A percentile compares a stretch with the other conserved stretches of the same genome.
Conservation (phyloP, 1,140 invertebrate genomes). For the Cotesia chilonis region DNA sequence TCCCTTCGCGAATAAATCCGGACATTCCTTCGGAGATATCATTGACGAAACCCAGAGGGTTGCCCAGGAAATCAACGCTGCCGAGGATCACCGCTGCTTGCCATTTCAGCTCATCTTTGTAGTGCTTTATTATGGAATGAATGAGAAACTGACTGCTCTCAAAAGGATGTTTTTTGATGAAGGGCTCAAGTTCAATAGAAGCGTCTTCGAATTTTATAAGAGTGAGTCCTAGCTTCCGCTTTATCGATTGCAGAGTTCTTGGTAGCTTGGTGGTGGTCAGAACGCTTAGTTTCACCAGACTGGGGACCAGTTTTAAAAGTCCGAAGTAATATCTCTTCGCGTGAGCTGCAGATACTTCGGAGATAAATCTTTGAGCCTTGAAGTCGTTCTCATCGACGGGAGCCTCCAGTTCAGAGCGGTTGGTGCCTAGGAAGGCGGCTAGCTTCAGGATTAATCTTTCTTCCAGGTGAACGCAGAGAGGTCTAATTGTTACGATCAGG, state of each 20-base stretch:
- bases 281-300: conserved; percentile 85
- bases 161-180: conserved; percentile 85
- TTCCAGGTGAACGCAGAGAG: conserved; percentile 86
- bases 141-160: conserved; percentile 86
- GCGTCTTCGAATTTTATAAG: conserved; percentile 97
- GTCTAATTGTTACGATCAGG: conserved; percentile 82
- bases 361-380: conserved; percentile 78
- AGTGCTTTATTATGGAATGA: conserved; percentile 81
- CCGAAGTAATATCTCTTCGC: conserved; percentile 91
- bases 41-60: conserved; percentile 93
- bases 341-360: conserved; percentile 82
- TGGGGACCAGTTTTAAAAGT: conserved; percentile 80
- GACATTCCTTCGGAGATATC: conserved; percentile 96
- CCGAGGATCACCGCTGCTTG: conserved; percentile 95
- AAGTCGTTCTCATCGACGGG: conserved; percentile 78
- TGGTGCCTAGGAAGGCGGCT: conserved; percentile 73
- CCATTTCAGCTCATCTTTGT: conserved; percentile 89
- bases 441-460: conserved; percentile 89
- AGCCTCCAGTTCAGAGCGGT: conserved; percentile 54
- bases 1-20: conserved; percentile 90
- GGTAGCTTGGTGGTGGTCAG: conserved; percentile 84
- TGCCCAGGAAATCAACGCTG: conserved; percentile 96
- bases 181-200: conserved; percentile 88
- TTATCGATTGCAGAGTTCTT: conserved; percentile 79
- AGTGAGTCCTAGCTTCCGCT: conserved; percentile 85